Evolutionary conservation across 2,888 invertebrate genomes (phyloP).

Genomic region (Tillus elongatus): DNA sequence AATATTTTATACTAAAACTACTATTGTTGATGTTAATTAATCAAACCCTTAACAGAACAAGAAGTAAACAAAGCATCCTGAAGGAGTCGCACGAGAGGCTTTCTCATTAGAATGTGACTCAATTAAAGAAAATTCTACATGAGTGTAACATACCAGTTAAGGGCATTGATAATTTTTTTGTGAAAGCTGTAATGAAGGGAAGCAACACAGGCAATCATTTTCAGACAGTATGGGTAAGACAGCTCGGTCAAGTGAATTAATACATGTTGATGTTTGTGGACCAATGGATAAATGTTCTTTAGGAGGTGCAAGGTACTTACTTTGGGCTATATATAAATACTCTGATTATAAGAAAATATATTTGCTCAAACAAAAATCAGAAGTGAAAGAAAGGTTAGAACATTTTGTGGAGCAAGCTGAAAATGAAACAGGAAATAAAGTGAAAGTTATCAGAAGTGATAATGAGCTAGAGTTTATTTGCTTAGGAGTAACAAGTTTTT

Average conservation of each 20-base stretch:
- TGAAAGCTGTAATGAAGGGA: constrained; percentile 7
- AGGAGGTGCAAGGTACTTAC: constrained; percentile 15
- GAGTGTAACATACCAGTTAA: constrained; percentile 11
- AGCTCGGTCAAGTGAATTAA: constrained; percentile 5
- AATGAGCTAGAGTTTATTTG: constrained; percentile 29
- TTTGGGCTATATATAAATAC: constrained; percentile 22
- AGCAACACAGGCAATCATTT: constrained; percentile 6
- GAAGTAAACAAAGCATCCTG: no score
- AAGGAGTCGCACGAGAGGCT: constrained; percentile 23
- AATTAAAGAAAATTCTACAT: constrained; percentile 15
- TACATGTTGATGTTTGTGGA: constrained; percentile 17
- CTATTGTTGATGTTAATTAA: no score
- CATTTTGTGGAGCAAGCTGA: constrained; percentile 22
- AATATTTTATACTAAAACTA: no score
- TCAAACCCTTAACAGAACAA: no score
- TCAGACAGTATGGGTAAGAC: not conserved
- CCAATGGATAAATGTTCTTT: constrained; percentile 15
- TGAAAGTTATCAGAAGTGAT: constrained; percentile 25
- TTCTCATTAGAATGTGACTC: constrained; percentile 24
- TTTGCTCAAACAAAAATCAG: constrained; percentile 22
- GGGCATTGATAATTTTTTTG: constrained; percentile 2
- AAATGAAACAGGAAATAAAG: constrained; percentile 24
- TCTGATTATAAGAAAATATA: constrained; percentile 17
- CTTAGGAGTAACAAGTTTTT: constrained; percentile 20
- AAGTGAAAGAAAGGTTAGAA: constrained; percentile 17